Evolutionary conservation across 2,888 invertebrate genomes (phyloP), one percentile per base, ranked within the genome.

Genomic region (Drosophila trichaetosa): DNA sequence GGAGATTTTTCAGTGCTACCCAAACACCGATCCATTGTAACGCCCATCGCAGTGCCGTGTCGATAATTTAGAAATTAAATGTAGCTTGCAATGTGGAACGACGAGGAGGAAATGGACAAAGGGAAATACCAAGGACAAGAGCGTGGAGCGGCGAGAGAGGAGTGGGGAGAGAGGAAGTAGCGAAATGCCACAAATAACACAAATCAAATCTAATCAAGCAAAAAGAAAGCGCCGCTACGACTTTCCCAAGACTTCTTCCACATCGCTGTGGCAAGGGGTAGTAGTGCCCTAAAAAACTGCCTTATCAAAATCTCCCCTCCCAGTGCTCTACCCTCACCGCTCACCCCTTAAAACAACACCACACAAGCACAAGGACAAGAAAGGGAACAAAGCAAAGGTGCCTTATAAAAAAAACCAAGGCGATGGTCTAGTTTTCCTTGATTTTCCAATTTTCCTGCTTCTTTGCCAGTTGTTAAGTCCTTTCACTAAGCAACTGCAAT

Each of bases 61-160:
- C 90, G 75, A 88, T 90, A 89, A 85, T 85, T 85, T 87, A 79
- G 86, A 85, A 85, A 85, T 89, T 87, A 85, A 85, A 85, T 87
- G 82, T 89, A 76, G 86, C 75, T 71, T 73, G 63, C 68, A 65
- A 51, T 24, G 29, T 33, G 52, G 46, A 61, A 49, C 27, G 52
- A 21, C 24, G 34, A 16, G 40, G 13, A 69, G 38, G 10, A 33
- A 34, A 36, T 21, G 31, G 34, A 62, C 46, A 13, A 38, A 18
- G 31, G 24, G 10, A 34, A 42, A 36, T 18, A 8, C 4, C 16
- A 24, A n/a, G 58, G 36, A 36, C 42, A 63, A 21, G 29, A 36
- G 18, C 16, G 11, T 10, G 34, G 51, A 21, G 16, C 2, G 24
- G 4, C 18, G 36, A 13, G 38, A 8, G 33, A 2, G 24, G 24